Percentiles rank a stretch among this genome's conserved stretches.
Evolutionary conservation across 2,113 vertebrate species (phyloP).

Genomic region (Cyanoderma ruficeps): DNA sequence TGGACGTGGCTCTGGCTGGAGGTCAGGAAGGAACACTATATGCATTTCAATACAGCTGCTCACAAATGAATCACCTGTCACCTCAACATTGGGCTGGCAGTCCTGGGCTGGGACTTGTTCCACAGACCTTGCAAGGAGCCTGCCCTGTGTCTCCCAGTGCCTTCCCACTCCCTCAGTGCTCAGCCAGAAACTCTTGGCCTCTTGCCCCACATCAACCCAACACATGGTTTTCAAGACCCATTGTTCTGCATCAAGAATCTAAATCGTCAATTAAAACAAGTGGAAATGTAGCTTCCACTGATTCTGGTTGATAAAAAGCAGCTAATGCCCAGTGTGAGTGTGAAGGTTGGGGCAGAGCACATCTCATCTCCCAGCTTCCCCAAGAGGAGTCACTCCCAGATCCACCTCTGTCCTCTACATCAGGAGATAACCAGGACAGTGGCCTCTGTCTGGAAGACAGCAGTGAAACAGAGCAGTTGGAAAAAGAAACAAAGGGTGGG

Average conservation of each 20-base stretch:
- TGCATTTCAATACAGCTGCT: not conserved
- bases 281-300: not conserved
- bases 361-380: not conserved
- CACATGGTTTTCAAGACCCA: not conserved
- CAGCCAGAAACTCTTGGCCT: not conserved
- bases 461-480: not conserved
- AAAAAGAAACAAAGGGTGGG: not conserved
- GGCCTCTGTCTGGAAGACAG: not conserved
- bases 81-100: fast-evolving
- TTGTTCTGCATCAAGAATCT: not conserved
- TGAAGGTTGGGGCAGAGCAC: not conserved
- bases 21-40: fast-evolving
- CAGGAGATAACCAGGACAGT: not conserved
- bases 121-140: not conserved
- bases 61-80: not conserved
- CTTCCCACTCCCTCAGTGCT: fast-evolving
- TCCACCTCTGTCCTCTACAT: not conserved
- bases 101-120: not conserved
- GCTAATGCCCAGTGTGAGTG: fast-evolving
- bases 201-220: fast-evolving
- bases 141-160: not conserved
- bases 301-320: not conserved
- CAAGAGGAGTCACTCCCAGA: not conserved
- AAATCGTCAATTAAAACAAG: not conserved
- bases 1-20: not conserved